phyloP scores from a whole-genome alignment of 2,113 vertebrate genomes.

The Brachypteracias leptosomus region DNA sequence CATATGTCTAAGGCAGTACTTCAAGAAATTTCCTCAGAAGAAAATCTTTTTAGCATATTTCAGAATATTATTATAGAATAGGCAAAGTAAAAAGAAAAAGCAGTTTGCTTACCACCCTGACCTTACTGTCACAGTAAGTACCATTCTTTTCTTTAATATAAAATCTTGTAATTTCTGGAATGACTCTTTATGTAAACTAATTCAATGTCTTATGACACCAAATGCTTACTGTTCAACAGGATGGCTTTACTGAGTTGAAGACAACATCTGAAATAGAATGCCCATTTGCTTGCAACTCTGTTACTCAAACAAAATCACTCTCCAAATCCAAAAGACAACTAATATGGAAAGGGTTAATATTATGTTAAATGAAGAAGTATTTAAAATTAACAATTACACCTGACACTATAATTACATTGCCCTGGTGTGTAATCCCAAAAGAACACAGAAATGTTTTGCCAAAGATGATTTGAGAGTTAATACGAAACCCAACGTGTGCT shows the following conservation, averaged over 20 bases:
- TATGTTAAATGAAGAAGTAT: not conserved
- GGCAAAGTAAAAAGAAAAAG: not conserved
- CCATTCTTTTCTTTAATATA: not conserved
- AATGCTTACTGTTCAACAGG: not conserved
- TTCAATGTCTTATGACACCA: not conserved
- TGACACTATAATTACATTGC: slow-evolving; percentile 10
- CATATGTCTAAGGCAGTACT: not conserved
- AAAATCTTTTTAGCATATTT: not conserved
- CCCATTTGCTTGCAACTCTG: not conserved
- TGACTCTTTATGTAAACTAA: not conserved
- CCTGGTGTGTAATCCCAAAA: not conserved
- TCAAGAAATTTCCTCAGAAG: not conserved
- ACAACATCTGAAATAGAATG: not conserved
- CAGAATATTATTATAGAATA: not conserved
- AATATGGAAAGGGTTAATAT: not conserved
- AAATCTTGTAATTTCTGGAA: not conserved
- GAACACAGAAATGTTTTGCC: slow-evolving; percentile 57
- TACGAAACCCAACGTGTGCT: not conserved
- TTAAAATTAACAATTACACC: not conserved
- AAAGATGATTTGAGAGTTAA: slow-evolving; percentile 39
- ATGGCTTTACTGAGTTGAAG: not conserved
- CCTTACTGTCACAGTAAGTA: not conserved
- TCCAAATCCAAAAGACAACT: not conserved
- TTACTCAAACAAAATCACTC: not conserved
- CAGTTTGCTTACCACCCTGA: not conserved